Percentiles rank a stretch among this genome's conserved stretches.
Conservation (phyloP, 2,888 invertebrate genomes). For the Eristalinus aeneus region DNA sequence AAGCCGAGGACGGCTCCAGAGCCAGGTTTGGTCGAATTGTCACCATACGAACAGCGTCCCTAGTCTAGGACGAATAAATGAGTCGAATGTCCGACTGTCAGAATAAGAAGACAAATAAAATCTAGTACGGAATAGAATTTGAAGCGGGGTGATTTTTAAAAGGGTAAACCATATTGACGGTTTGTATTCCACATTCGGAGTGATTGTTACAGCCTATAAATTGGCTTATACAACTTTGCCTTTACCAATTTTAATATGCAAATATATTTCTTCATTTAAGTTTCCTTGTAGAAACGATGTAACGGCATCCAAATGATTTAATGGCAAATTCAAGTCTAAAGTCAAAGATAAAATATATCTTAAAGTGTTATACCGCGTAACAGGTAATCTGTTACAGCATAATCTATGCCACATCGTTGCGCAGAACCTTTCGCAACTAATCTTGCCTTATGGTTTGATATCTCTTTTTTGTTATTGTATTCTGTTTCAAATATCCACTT, state of each 20-base stretch:
- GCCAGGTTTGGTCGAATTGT: too few relatives aligned
- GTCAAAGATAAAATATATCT: not conserved
- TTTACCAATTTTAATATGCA: not conserved
- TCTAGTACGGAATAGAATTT: too few relatives aligned
- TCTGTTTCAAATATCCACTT: slow-evolving; percentile 10
- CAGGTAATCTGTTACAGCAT: not conserved
- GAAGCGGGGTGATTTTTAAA: too few relatives aligned
- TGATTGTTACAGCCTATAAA: not conserved
- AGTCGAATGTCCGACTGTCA: too few relatives aligned
- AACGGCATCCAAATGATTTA: slow-evolving; percentile 12
- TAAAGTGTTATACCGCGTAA: not conserved
- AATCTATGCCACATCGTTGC: not conserved
- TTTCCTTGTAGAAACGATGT: slow-evolving; percentile 3
- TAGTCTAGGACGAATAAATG: too few relatives aligned
- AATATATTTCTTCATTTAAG: not conserved
- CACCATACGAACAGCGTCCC: too few relatives aligned
- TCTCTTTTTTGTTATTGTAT: not conserved
- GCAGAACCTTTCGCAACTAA: too few relatives aligned
- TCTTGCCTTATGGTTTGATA: not conserved
- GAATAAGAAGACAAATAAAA: too few relatives aligned
- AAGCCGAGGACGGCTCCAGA: too few relatives aligned
- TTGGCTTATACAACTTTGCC: not conserved
- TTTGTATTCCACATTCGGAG: not conserved
- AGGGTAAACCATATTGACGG: too few relatives aligned
- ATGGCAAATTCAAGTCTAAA: not conserved